Percentiles rank a stretch among this genome's conserved stretches.
These are phyloP conservation scores for Zhuqinia jingwanae DNA, from an alignment of 2,888 invertebrate species.

Conservation along the genomic window DNA sequence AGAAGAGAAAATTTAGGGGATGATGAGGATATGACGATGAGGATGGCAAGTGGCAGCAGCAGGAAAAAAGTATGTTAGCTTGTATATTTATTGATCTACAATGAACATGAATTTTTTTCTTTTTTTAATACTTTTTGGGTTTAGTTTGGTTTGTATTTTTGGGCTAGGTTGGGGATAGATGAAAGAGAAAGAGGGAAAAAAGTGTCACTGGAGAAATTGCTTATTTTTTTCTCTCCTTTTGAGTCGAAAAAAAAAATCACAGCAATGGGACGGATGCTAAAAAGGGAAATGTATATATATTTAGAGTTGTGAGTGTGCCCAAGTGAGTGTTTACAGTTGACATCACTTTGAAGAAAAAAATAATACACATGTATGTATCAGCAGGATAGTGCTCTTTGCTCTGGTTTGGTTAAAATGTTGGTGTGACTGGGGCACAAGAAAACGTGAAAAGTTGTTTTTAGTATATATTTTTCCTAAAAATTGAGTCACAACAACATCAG, in stretches of 20 bases:
- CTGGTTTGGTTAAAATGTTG: not conserved
- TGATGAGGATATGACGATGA: conserved; percentile 33
- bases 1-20: conserved; percentile 13
- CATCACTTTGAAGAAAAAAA: not conserved
- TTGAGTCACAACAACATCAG: no score
- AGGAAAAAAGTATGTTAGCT: conserved; percentile 47
- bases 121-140: not conserved
- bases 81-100: conserved; percentile 57
- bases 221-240: conserved; percentile 45
- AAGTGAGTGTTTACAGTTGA: conserved; percentile 52
- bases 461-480: not conserved
- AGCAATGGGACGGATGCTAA: conserved; percentile 2
- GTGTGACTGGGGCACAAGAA: not conserved
- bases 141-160: conserved; percentile 34
- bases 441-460: not conserved
- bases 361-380: not conserved
- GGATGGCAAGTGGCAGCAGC: conserved; percentile 50
- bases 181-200: conserved; percentile 9
- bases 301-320: conserved; percentile 15
- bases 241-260: conserved; percentile 40
- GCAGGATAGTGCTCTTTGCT: not conserved
- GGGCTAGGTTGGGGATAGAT: conserved; percentile 58
- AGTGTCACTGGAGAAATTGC: conserved; percentile 68
- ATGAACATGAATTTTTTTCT: conserved; percentile 42
- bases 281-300: not conserved